Percentiles rank a stretch among this genome's conserved stretches.
Evolutionary conservation across 2,797 vertebrate species (phyloP).

Genomic region (Notoglanidium macrostoma): DNA sequence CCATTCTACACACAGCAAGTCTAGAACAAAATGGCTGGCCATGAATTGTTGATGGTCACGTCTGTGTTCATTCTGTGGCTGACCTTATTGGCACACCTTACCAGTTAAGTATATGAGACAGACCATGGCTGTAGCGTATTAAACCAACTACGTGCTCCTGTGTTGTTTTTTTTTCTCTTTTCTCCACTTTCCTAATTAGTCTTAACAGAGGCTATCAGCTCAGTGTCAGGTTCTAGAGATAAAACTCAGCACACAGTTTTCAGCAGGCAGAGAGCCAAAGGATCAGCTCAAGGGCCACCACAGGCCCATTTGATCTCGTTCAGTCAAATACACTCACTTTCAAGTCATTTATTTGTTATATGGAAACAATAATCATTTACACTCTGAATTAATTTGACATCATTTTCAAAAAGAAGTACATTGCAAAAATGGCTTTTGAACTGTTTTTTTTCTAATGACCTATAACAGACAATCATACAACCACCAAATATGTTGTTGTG

Average conservation of each 20-base stretch:
- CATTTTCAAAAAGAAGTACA: slow-evolving; percentile 11
- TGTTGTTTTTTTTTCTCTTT: slow-evolving; percentile 43
- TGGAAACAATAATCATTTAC: slow-evolving; percentile 6
- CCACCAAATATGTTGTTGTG: slow-evolving; percentile 6
- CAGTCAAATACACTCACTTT: slow-evolving; percentile 3
- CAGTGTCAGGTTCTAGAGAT: slow-evolving; percentile 56
- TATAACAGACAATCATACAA: slow-evolving; percentile 7
- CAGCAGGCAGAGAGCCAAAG: slow-evolving; percentile 32
- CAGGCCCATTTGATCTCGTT: background rate
- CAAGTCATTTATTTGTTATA: slow-evolving; percentile 27
- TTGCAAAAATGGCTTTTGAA: slow-evolving; percentile 29
- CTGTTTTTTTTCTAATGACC: background rate
- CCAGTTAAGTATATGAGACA: slow-evolving; percentile 54
- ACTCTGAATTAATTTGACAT: slow-evolving; percentile 10
- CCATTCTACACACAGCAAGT: slow-evolving; percentile 48
- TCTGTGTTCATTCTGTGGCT: slow-evolving; percentile 48
- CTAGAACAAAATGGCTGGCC: slow-evolving; percentile 55
- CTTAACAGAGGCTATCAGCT: slow-evolving; percentile 50
- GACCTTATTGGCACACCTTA: slow-evolving; percentile 49
- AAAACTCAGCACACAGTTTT: slow-evolving; percentile 43
- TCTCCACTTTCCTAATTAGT: slow-evolving; percentile 59
- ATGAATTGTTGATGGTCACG: slow-evolving; percentile 57
- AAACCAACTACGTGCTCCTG: slow-evolving; percentile 38
- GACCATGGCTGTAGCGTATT: slow-evolving; percentile 49
- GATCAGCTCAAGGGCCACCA: slow-evolving; percentile 14